phyloP scores from a whole-genome alignment of 1,140 invertebrate genomes.

The Polyergus mexicanus region DNA sequence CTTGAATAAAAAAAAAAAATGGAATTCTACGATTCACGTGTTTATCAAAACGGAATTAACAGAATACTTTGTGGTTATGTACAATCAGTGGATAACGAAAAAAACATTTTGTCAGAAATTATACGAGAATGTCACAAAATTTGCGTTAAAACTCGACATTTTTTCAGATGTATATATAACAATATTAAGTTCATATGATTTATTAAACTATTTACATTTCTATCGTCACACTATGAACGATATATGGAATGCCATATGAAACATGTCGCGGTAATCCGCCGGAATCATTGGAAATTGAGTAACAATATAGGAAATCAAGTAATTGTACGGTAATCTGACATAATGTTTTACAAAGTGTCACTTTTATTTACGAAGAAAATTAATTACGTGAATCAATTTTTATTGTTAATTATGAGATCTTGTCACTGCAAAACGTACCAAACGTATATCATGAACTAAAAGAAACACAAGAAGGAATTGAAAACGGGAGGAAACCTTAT shows the following conservation, averaged over 20 bases:
- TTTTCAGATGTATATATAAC: neutral
- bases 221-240: constrained; percentile 8
- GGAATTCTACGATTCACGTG: neutral
- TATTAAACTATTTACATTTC: neutral
- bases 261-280: constrained; percentile 61
- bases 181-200: neutral
- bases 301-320: constrained; percentile 45
- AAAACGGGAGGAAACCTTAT: neutral
- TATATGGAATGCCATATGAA: constrained; percentile 1
- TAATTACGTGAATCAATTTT: constrained; percentile 47
- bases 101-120: neutral
- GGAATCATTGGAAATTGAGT: constrained; percentile 60
- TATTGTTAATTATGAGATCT: constrained; percentile 41
- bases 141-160: neutral
- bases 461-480: constrained; percentile 71
- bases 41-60: neutral
- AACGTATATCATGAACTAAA: constrained; percentile 73
- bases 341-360: neutral
- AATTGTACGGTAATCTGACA: neutral
- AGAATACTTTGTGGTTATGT: constrained; percentile 35
- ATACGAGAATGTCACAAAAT: neutral
- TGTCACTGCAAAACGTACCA: constrained; percentile 65
- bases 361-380: constrained; percentile 46
- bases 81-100: neutral
- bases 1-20: neutral